These are phyloP conservation scores for Oenanthe melanoleuca DNA, from an alignment of 2,113 vertebrate species.

Conservation along the genomic window DNA sequence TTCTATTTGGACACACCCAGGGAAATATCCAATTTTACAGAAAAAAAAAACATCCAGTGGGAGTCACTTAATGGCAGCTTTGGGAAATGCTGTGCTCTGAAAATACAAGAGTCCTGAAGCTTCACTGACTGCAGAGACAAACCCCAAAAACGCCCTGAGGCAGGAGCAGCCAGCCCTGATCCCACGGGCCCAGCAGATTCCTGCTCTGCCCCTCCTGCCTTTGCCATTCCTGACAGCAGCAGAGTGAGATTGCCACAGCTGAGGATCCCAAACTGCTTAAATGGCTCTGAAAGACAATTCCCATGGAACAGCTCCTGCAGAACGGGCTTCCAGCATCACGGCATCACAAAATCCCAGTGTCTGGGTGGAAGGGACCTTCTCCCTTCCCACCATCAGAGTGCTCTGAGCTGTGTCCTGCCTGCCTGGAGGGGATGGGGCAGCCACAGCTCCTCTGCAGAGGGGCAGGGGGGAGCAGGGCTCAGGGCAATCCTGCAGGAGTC, in stretches of 20 bases:
- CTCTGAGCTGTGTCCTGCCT: background rate
- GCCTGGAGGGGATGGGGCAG: background rate
- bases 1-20: rapidly evolving
- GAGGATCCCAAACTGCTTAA: rapidly evolving
- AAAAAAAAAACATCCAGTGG: rapidly evolving
- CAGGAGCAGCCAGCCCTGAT: background rate
- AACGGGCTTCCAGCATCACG: rapidly evolving
- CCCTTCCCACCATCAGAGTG: rapidly evolving
- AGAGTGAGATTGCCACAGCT: rapidly evolving
- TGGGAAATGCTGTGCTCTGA: rapidly evolving
- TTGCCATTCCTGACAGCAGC: background rate
- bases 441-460: background rate
- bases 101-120: rapidly evolving
- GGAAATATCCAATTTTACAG: background rate
- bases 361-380: background rate
- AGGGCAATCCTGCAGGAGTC: background rate
- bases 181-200: rapidly evolving
- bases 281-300: rapidly evolving
- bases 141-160: rapidly evolving
- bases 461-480: slow-evolving; percentile 1
- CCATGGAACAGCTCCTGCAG: rapidly evolving
- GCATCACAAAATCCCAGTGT: rapidly evolving
- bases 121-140: background rate
- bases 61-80: background rate
- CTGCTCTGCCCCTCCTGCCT: rapidly evolving